phyloP scores from a whole-genome alignment of 2,888 invertebrate genomes.

The Alviniconcha strummeri region DNA sequence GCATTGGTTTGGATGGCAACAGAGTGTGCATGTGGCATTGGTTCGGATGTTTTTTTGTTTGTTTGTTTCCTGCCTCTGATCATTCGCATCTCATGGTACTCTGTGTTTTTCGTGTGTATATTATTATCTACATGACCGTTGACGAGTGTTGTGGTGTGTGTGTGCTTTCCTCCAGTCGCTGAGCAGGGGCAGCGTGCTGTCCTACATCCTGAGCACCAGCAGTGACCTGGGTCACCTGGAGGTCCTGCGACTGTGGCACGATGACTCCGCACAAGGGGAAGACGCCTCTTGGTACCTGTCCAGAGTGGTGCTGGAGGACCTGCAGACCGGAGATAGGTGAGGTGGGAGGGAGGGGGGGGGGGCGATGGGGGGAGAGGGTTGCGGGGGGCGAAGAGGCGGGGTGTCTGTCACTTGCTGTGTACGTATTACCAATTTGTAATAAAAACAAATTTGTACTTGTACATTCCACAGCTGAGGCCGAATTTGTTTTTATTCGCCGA shows the following conservation, averaged over 20 bases:
- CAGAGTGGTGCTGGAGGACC: conserved; percentile 71
- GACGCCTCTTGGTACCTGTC: conserved; percentile 72
- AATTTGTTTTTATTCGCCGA: no score
- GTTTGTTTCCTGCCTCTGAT: neutral
- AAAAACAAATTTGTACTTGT: no score
- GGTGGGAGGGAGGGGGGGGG: no score
- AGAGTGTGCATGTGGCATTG: no score
- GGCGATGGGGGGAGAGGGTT: no score
- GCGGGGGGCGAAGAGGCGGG: no score
- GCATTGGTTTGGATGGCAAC: no score
- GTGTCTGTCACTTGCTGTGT: no score
- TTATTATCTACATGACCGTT: neutral
- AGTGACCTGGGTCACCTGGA: conserved; percentile 69
- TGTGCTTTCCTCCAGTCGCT: conserved; percentile 46
- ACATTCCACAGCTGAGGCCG: no score
- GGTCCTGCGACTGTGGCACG: conserved; percentile 71
- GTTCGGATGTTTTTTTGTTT: neutral
- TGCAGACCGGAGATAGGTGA: conserved; percentile 70
- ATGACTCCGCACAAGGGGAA: conserved; percentile 71
- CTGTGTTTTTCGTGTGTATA: neutral
- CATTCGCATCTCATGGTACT: neutral
- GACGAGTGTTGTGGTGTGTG: neutral
- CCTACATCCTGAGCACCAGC: conserved; percentile 59
- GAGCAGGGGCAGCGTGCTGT: conserved; percentile 56
- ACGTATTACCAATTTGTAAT: no score